Conservation (phyloP, 2,113 vertebrate species). For the Corvus hawaiiensis region DNA sequence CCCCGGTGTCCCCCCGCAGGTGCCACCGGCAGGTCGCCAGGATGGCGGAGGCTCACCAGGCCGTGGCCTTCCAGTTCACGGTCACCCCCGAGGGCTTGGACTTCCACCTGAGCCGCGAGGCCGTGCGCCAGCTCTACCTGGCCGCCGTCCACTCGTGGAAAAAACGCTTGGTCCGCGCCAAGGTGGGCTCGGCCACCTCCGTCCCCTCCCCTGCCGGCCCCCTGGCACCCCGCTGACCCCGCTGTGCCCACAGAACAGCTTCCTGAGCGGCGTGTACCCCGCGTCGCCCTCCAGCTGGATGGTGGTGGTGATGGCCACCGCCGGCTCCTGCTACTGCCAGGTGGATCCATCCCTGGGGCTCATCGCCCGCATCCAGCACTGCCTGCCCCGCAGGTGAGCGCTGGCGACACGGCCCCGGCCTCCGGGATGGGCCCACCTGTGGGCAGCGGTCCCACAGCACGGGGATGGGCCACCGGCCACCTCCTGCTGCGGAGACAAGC, state of each 20-base stretch:
- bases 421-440: too few relatives aligned
- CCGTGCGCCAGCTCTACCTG: constrained; percentile 86
- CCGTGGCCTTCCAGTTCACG: constrained; percentile 95
- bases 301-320: constrained; percentile 82
- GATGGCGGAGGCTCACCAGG: constrained; percentile 97
- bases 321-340: constrained; percentile 83
- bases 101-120: constrained; percentile 86
- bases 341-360: constrained; percentile 86
- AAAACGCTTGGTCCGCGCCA: constrained; percentile 85
- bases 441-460: too few relatives aligned
- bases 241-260: constrained; percentile 79
- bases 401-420: too few relatives aligned
- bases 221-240: neutral
- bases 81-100: constrained; percentile 91
- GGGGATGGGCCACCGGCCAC: too few relatives aligned
- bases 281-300: constrained; percentile 94
- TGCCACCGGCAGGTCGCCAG: neutral
- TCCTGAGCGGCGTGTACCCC: constrained; percentile 91
- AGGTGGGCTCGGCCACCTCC: constrained; percentile 60
- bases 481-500: rapidly evolving
- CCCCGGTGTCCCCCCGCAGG: neutral
- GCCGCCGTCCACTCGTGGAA: constrained; percentile 86
- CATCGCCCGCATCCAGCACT: constrained; percentile 77
- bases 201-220: rapidly evolving
- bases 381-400: constrained; percentile 79